These are phyloP conservation scores for Pantherophis vulpinus DNA, from an alignment of 2,797 vertebrate genomes.

Conservation along the genomic window DNA sequence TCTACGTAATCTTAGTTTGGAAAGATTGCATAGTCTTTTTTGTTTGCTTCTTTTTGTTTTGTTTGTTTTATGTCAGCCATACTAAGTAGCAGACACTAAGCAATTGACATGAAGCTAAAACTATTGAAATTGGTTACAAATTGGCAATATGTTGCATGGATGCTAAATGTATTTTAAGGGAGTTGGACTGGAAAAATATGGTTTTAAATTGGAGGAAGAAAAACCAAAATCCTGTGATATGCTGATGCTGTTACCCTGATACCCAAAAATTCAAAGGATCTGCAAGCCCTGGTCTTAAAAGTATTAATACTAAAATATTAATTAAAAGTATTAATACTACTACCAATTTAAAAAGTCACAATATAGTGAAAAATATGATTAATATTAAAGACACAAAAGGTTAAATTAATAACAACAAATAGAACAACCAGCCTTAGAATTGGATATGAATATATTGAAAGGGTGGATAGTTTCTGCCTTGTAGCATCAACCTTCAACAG, in stretches of 20 bases:
- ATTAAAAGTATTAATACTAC: neutral
- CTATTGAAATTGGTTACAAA: neutral
- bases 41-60: neutral
- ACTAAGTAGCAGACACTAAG: neutral
- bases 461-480: neutral
- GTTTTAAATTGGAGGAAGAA: neutral
- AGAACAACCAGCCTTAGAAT: neutral
- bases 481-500: neutral
- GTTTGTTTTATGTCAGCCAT: neutral
- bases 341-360: neutral
- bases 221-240: neutral
- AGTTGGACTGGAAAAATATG: neutral
- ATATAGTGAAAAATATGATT: neutral
- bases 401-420: neutral
- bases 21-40: neutral
- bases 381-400: neutral
- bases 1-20: neutral
- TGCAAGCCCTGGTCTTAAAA: neutral
- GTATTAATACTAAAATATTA: neutral
- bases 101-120: neutral
- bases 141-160: neutral
- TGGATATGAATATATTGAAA: neutral
- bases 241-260: neutral
- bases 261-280: neutral
- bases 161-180: neutral